phyloP scores from a whole-genome alignment of 1,140 invertebrate species.

The Tetragonula clypearis region DNA sequence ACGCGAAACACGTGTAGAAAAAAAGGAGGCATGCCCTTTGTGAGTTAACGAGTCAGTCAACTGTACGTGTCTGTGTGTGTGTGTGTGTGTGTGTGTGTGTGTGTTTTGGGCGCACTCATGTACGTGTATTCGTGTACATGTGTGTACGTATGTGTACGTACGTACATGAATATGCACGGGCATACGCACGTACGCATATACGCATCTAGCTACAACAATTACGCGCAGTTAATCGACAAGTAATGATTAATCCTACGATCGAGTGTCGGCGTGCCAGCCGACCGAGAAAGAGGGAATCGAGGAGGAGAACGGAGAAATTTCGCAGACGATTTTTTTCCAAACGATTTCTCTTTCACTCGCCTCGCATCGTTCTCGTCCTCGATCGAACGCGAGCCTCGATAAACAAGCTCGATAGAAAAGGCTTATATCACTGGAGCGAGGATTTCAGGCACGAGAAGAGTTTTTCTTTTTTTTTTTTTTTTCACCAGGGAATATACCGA shows the following conservation, averaged over 20 bases:
- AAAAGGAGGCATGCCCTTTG: conserved; percentile 60
- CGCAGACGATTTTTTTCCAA: background rate
- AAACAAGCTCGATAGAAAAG: conserved; percentile 63
- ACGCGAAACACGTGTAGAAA: conserved; percentile 63
- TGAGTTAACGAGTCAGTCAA: conserved; percentile 34
- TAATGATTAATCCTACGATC: conserved; percentile 39
- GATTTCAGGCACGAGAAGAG: conserved; percentile 51
- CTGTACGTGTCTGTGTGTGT: background rate
- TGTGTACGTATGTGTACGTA: background rate
- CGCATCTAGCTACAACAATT: conserved; percentile 41
- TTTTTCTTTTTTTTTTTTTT: background rate
- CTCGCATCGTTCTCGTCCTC: conserved; percentile 37
- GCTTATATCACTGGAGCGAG: conserved; percentile 47
- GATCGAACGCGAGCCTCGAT: conserved; percentile 63
- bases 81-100: background rate
- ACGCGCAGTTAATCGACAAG: conserved; percentile 49
- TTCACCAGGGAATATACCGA: conserved; percentile 33
- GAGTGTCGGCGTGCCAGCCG: conserved; percentile 5
- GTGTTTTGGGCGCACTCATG: background rate
- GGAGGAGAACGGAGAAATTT: conserved; percentile 18
- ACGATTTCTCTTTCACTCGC: too few species aligned
- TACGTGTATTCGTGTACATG: background rate
- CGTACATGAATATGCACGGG: too few species aligned
- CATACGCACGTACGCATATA: background rate
- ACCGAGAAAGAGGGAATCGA: conserved; percentile 29